Base-by-base conservation (phyloP, 2,888 invertebrate genomes). In the Diaphora mendica region DNA sequence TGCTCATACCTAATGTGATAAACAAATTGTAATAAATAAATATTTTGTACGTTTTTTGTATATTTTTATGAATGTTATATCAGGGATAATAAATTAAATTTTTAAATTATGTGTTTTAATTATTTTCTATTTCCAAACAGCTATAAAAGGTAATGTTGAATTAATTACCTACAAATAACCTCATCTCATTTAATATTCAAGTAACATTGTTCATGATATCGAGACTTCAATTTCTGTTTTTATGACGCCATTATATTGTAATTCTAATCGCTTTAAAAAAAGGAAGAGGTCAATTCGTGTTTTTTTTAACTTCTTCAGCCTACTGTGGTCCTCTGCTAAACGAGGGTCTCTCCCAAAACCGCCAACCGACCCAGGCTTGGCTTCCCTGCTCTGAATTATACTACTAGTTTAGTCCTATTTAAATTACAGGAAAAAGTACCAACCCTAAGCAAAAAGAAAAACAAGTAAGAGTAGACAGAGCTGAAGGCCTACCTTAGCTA, bases 1-100 rank as follows among this genome's bases (percentile, higher is more conserved):
- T 81, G 79, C 83, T 79, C 64, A 20, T 15, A 17, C 62, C 30
- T 69, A 80, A 86, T 89, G 89, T 88, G 88, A 91, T 90, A 89
- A 79, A 79, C 39, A 85, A 82, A 85, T 83, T 79, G 82, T 87
- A 87, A 88, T 87, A 87, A 84, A 87, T 89, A 88, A 83, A 87
- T 89, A 89, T 91, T 91, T 92, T 92, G 88, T 91, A 91, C 85
- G 88, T 70, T 88, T 51, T 88, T 89, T 91, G 85, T 89, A 89
- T 89, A 85, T 89, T 91, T 92, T 91, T 90, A 90, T 89, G 70
- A 88, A 89, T 91, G 92, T 92, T 93, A 83, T 87, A 90, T 89
- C 85, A 82, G 87, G 86, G 86, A 88, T 84, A 92, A 91, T 92
- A 94, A 91, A 94, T 90, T 84, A 44, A 87, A 89, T 88, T 90